These are phyloP conservation scores for Apantesis nais DNA, from an alignment of 2,888 invertebrate genomes.

Conservation along the genomic window DNA sequence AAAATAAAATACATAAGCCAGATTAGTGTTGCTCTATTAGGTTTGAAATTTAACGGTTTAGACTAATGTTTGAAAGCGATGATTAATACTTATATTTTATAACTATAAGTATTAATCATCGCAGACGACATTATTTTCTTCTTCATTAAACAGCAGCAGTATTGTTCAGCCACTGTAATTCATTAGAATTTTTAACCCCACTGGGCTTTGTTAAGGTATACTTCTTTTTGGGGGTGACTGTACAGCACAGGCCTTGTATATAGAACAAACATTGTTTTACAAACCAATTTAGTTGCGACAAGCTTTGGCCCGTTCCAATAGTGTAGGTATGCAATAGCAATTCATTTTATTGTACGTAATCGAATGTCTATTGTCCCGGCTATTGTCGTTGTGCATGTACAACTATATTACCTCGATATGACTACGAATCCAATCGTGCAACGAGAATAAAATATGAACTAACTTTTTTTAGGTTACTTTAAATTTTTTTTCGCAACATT, in stretches of 20 bases:
- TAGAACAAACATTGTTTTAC: constrained; percentile 30
- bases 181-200: too few species aligned
- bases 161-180: too few species aligned
- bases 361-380: constrained; percentile 47
- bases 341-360: constrained; percentile 51
- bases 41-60: too few species aligned
- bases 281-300: constrained; percentile 49
- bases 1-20: background rate
- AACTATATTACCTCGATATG: constrained; percentile 37
- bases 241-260: background rate
- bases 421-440: constrained; percentile 31
- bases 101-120: too few species aligned
- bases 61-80: too few species aligned
- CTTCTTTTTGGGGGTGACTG: background rate
- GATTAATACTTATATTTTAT: too few species aligned
- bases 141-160: too few species aligned
- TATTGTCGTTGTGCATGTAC: constrained; percentile 44
- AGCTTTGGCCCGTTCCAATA: constrained; percentile 37
- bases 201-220: background rate
- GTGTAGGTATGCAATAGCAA: constrained; percentile 46
- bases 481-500: too few species aligned
- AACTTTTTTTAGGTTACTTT: background rate
- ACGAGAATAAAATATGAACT: constrained; percentile 3
- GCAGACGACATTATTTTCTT: too few species aligned
- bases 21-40: background rate